Evolutionary conservation across 2,113 vertebrate species (phyloP).

Genomic region (Apodemus speciosus): DNA sequence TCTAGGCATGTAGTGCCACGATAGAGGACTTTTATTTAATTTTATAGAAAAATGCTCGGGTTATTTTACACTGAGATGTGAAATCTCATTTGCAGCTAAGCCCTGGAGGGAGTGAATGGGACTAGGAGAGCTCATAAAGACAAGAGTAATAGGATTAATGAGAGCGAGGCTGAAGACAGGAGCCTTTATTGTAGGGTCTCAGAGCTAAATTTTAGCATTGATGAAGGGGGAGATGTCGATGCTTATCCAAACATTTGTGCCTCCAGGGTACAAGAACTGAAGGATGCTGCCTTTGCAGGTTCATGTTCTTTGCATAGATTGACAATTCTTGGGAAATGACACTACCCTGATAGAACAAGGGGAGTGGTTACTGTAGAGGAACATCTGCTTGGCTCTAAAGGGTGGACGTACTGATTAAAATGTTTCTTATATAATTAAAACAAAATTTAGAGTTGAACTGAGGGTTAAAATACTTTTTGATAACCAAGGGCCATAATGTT

Average conservation of each 20-base stretch:
- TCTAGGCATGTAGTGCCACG: constrained; percentile 83
- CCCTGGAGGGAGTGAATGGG: constrained; percentile 83
- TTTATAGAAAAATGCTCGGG: constrained; percentile 85
- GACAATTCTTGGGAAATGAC: neutral
- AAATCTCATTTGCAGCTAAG: constrained; percentile 87
- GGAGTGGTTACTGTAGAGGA: neutral
- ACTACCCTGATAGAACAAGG: neutral
- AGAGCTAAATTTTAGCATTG: constrained; percentile 83
- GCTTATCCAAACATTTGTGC: constrained; percentile 69
- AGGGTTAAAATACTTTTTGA: neutral
- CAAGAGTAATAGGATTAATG: constrained; percentile 88
- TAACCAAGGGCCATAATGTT: neutral
- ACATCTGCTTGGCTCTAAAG: neutral
- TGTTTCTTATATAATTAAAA: neutral
- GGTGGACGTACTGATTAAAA: constrained; percentile 8
- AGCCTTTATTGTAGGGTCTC: constrained; percentile 84
- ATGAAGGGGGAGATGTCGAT: constrained; percentile 85
- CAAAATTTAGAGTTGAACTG: neutral
- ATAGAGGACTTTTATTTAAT: constrained; percentile 87
- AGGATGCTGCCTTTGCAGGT: constrained; percentile 40
- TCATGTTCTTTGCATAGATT: constrained; percentile 37
- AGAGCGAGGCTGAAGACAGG: constrained; percentile 83
- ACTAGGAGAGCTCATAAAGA: constrained; percentile 87
- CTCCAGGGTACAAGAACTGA: constrained; percentile 73
- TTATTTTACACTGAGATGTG: constrained; percentile 87